phyloP scores from a whole-genome alignment of 2,113 vertebrate genomes.

The Himantopus leucocephalus region DNA sequence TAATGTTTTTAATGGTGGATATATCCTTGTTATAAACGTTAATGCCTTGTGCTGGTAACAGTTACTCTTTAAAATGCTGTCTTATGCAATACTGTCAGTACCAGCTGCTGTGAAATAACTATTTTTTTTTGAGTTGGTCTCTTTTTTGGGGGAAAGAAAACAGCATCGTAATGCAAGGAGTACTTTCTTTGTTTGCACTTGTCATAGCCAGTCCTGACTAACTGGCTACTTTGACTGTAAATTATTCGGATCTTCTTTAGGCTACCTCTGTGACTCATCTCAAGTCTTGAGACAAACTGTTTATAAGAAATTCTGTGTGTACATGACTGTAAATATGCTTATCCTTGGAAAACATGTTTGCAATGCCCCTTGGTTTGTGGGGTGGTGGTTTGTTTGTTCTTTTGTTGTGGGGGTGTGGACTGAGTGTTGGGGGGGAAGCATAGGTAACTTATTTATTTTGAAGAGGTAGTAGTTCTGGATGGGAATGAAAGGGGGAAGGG shows the following conservation, averaged over 20 bases:
- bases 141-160: background rate
- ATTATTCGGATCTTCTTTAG: background rate
- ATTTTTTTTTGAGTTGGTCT: background rate
- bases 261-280: background rate
- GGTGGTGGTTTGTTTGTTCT: background rate
- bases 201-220: background rate
- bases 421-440: background rate
- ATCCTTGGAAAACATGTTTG: background rate
- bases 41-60: background rate
- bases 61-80: background rate
- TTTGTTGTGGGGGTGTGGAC: background rate
- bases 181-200: background rate
- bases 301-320: background rate
- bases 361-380: background rate
- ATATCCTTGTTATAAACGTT: background rate
- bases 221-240: background rate
- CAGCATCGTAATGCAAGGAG: no score
- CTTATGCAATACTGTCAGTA: background rate
- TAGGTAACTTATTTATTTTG: background rate
- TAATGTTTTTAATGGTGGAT: background rate
- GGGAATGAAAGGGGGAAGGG: background rate
- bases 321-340: background rate
- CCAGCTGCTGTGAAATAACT: background rate
- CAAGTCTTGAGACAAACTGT: background rate
- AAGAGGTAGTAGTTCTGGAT: background rate